Base-by-base conservation (phyloP, 2,888 invertebrate genomes). In the Chaetogeoica ovagalla region DNA sequence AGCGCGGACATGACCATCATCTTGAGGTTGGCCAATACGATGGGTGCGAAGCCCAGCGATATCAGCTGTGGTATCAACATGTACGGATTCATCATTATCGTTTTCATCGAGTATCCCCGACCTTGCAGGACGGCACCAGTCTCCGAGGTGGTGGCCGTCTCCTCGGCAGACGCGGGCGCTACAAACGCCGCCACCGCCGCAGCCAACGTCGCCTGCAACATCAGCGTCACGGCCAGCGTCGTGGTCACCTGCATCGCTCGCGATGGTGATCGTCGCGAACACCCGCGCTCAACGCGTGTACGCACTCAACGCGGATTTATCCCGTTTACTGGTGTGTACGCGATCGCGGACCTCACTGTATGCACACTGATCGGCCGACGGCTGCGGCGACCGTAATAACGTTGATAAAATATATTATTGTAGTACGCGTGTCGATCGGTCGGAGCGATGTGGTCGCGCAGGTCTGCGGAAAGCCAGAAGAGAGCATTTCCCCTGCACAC, bases 1-100 rank as follows among this genome's bases (percentile, higher is more conserved):
- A 84, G 75, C 21, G 85, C 85, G 52, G 84, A 83, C 84, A 85
- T 84, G 63, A 85, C 84, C 76, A 85, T 81, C 84, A 84, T 84
- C 82, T 85, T 84, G 69, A 85, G 83, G 71, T 84, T 83, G 72
- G 83, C 82, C 55, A 83, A 57, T 21, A 82, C 82, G 74, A 83
- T 82, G 21, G 84, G 84, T 62, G 83, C 79, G 70, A 84, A 82
- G 23, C 83, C 84, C 62, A 84, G 63, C 65, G 83, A 81, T 62
- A 84, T 83, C 81, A 84, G 73, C 37, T 83, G 83, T 6, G 83
- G 83, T 23, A 84, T 75, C 57, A 84, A 37, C 83, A 83, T 84
- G 77, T 81, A 81, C n/a, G 84, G 83, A 71, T 79, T 79, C 60
- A 82, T 48, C 83, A 83, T 83, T 75, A 82, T 81, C 17, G 81